phyloP scores from a whole-genome alignment of 2,113 vertebrate species.

The Fukomys damarensis region DNA sequence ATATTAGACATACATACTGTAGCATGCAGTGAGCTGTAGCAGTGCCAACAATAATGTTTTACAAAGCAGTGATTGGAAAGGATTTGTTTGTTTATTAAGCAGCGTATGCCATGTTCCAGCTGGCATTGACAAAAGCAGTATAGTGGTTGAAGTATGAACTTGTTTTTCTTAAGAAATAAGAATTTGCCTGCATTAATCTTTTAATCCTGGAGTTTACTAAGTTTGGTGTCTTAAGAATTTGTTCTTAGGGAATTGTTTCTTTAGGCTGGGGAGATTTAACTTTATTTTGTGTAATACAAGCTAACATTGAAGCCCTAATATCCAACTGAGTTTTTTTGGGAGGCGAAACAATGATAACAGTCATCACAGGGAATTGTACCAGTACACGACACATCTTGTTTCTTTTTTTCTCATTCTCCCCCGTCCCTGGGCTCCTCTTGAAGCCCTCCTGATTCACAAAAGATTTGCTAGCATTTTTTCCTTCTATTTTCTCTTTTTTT shows the following conservation, averaged over 20 bases:
- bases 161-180: not conserved
- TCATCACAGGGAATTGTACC: too few species aligned
- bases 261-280: not conserved
- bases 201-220: not conserved
- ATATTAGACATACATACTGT: not conserved
- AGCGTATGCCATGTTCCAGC: not conserved
- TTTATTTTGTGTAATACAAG: not conserved
- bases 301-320: not conserved
- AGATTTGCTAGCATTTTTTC: too few species aligned
- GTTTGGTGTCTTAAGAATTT: not conserved
- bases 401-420: too few species aligned
- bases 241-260: not conserved
- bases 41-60: not conserved
- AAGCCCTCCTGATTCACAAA: too few species aligned
- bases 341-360: too few species aligned
- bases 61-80: not conserved
- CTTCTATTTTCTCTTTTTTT: too few species aligned
- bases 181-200: conserved; percentile 9
- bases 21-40: not conserved
- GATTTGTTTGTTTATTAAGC: not conserved
- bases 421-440: too few species aligned
- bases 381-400: too few species aligned
- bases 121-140: not conserved
- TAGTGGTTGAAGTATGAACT: not conserved
- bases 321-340: not conserved